These are phyloP conservation scores for Acrobasis suavella DNA, from an alignment of 2,888 invertebrate genomes.

Conservation along the genomic window DNA sequence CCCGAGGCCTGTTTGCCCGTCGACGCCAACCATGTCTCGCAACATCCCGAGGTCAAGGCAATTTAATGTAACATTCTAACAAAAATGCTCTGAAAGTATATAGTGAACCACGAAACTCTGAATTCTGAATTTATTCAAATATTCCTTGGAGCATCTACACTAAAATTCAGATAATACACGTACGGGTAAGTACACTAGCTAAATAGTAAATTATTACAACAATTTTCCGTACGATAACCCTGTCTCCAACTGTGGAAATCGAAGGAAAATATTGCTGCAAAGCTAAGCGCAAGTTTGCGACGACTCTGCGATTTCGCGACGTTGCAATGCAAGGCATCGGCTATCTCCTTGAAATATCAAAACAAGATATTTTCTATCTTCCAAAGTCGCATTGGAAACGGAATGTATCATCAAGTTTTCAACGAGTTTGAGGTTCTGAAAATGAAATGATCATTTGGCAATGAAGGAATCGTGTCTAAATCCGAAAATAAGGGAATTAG, in stretches of 20 bases:
- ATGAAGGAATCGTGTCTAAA: constrained; percentile 52
- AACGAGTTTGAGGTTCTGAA: neutral
- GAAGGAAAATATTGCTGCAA: constrained; percentile 59
- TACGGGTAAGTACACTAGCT: neutral
- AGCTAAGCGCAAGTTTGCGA: constrained; percentile 65
- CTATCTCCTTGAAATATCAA: constrained; percentile 62
- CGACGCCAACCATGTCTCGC: constrained; percentile 28
- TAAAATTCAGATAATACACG: neutral
- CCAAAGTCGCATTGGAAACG: constrained; percentile 40
- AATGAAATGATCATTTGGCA: constrained; percentile 35
- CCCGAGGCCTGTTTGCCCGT: constrained; percentile 38
- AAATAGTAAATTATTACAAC: neutral
- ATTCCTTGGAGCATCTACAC: neutral
- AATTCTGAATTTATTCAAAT: neutral
- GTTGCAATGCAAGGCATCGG: constrained; percentile 51
- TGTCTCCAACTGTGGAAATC: constrained; percentile 44
- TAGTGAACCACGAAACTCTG: neutral
- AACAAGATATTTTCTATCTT: constrained; percentile 60
- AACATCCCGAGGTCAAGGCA: neutral
- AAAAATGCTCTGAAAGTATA: neutral
- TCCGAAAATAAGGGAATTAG: constrained; percentile 52
- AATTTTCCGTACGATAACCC: constrained; percentile 2
- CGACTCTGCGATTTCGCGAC: constrained; percentile 60
- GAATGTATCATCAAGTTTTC: constrained; percentile 4
- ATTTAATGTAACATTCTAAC: neutral